Conservation (phyloP, 2,113 vertebrate genomes). For the Rhinoderma darwinii region DNA sequence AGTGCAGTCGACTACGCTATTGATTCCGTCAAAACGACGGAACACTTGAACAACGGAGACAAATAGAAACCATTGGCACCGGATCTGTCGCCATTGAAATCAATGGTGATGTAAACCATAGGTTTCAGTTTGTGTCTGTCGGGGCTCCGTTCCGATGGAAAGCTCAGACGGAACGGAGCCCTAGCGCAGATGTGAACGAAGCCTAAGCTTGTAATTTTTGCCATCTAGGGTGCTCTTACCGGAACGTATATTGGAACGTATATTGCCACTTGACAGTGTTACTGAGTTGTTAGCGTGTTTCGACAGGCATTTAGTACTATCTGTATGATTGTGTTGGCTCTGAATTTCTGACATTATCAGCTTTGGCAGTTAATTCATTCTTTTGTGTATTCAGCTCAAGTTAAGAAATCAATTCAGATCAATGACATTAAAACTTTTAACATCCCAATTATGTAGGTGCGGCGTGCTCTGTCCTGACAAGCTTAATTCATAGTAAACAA, state of each 20-base stretch:
- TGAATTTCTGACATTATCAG: slow-evolving; percentile 49
- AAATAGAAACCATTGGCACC: too few relatives aligned
- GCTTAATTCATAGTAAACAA: slow-evolving; percentile 42
- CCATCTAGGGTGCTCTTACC: not conserved
- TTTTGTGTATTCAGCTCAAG: slow-evolving; percentile 45
- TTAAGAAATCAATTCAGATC: slow-evolving; percentile 24
- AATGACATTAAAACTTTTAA: slow-evolving; percentile 35
- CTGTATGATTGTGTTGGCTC: not conserved
- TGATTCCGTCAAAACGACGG: too few relatives aligned
- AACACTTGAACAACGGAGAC: too few relatives aligned
- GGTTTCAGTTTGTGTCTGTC: too few relatives aligned
- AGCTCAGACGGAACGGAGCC: too few relatives aligned
- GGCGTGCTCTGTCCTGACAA: slow-evolving; percentile 19
- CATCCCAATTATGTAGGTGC: slow-evolving; percentile 36
- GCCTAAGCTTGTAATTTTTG: not conserved
- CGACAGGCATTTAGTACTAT: slow-evolving; percentile 8
- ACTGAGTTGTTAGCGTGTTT: not conserved
- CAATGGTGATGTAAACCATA: too few relatives aligned
- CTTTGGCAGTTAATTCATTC: slow-evolving; percentile 40
- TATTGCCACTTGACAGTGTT: not conserved
- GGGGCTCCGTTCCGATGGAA: too few relatives aligned
- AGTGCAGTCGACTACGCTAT: too few relatives aligned
- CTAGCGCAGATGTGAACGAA: too few relatives aligned
- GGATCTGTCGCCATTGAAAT: too few relatives aligned
- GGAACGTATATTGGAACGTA: not conserved